A percentile compares a stretch with the other conserved stretches of the same genome.
Conservation (phyloP, 2,888 invertebrate genomes). For the Dimorphilus gyrociliatus region DNA sequence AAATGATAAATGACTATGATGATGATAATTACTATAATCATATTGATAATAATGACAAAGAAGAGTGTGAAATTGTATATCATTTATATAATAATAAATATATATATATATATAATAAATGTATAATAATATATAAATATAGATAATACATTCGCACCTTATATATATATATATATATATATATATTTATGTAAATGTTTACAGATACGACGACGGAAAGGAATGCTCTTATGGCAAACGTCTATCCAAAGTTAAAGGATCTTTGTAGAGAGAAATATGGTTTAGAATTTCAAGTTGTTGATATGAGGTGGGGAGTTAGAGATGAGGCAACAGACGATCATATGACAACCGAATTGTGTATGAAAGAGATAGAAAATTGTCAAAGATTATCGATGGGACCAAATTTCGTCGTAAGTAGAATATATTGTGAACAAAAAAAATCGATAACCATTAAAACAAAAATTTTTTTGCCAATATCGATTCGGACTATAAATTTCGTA, state of each 20-base stretch:
- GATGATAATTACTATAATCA: too few species aligned
- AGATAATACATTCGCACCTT: not conserved
- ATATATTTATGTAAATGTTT: slow-evolving; percentile 4
- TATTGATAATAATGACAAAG: too few species aligned
- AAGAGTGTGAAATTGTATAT: too few species aligned
- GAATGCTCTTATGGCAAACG: slow-evolving; percentile 92
- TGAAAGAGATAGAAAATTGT: slow-evolving; percentile 94
- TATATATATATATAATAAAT: too few species aligned
- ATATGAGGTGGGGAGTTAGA: slow-evolving; percentile 95
- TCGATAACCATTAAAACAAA: too few species aligned
- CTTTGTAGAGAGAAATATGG: slow-evolving; percentile 93
- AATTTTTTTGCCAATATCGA: too few species aligned
- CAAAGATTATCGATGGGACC: slow-evolving; percentile 92
- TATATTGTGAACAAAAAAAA: not conserved
- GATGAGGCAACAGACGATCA: slow-evolving; percentile 98
- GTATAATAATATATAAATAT: too few species aligned
- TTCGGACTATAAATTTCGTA: too few species aligned
- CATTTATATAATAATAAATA: too few species aligned
- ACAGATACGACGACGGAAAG: slow-evolving; percentile 90
- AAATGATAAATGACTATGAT: too few species aligned
- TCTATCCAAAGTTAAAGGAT: slow-evolving; percentile 88
- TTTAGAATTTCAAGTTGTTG: slow-evolving; percentile 62
- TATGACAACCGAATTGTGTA: slow-evolving; percentile 94
- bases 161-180: not conserved
- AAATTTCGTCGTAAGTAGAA: slow-evolving; percentile 74